A percentile compares a stretch with the other conserved stretches of the same genome.
Evolutionary conservation across 2,888 invertebrate genomes (phyloP).

Genomic region (Tenthredo amoena): DNA sequence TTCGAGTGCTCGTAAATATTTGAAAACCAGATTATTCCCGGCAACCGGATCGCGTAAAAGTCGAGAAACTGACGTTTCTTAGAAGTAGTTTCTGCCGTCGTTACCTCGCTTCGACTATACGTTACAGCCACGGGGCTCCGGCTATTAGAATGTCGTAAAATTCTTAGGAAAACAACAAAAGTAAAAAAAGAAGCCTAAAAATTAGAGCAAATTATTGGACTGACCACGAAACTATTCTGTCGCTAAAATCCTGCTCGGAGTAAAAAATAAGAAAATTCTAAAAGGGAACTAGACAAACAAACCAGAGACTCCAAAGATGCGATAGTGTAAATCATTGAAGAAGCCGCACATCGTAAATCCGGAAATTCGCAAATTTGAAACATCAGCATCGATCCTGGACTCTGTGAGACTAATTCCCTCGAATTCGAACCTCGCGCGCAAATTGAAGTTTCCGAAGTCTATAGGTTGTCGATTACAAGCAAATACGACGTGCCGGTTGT

Average conservation of each 20-base stretch:
- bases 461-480: slow-evolving; percentile 45
- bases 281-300: not conserved
- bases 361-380: not conserved
- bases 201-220: not conserved
- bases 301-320: not conserved
- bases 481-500: slow-evolving; percentile 40
- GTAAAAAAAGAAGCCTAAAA: not conserved
- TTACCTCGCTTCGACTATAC: slow-evolving; percentile 24
- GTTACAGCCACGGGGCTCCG: slow-evolving; percentile 46
- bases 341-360: not conserved
- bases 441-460: slow-evolving; percentile 8
- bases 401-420: not conserved
- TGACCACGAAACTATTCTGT: not conserved
- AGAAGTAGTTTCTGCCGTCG: slow-evolving; percentile 43
- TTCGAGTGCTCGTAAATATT: slow-evolving; percentile 54
- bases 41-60: slow-evolving; percentile 40
- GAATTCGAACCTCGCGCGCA: not conserved
- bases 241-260: not conserved
- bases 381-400: not conserved
- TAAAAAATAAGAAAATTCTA: not conserved
- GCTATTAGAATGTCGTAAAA: slow-evolving; percentile 74
- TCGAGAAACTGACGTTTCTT: slow-evolving; percentile 36
- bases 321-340: not conserved
- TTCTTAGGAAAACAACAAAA: not conserved
- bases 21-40: slow-evolving; percentile 42